Evolutionary conservation across 2,888 invertebrate genomes (phyloP), one percentile per base, ranked within the genome.

Genomic region (Drosophila meridiana): DNA sequence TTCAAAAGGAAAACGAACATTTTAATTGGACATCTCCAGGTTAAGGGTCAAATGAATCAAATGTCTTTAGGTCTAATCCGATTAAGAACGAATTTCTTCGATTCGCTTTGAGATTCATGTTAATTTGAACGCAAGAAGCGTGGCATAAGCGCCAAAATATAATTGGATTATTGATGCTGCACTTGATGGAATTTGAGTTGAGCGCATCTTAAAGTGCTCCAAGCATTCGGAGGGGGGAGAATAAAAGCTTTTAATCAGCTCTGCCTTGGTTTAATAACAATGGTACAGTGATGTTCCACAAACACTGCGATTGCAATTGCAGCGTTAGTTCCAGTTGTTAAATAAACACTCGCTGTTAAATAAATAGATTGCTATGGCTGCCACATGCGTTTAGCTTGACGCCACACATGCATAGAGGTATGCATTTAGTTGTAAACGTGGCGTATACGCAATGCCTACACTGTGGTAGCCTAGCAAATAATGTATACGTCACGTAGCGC

Each of bases 401-500:
- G 5, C 26, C 45, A 11, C 47, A 47, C 47, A 47, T 13, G n/a
- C 38, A 40, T 8, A 26, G 42, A 4, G 50, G 28, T 13, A 36
- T 70, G 40, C 47, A 79, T 76, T 88, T 61, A 30, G 71, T 71
- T 73, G 42, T 55, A 50, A 9, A 73, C 74, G 20, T 68, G 85
- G 56, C 75, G 78, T 82, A 78, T 81, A 71, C 73, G 82, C 73
- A 84, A 77, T 78, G 60, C 57, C 57, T 53, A 47, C 56, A 62
- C 48, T 50, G 63, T 58, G 58, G 50, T 56, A 34, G 57, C 56
- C 55, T 45, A 14, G 59, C 73, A 90, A 90, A 90, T 90, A 89
- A 63, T 76, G 89, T 75, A 85, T 90, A 90, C 90, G 91, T 76
- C 87, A 87, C 87, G 87, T 87, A 89, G 71, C 64, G 47, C 90